Base-by-base conservation (phyloP, 1,140 invertebrate species). In the Zaprionus davidi region DNA sequence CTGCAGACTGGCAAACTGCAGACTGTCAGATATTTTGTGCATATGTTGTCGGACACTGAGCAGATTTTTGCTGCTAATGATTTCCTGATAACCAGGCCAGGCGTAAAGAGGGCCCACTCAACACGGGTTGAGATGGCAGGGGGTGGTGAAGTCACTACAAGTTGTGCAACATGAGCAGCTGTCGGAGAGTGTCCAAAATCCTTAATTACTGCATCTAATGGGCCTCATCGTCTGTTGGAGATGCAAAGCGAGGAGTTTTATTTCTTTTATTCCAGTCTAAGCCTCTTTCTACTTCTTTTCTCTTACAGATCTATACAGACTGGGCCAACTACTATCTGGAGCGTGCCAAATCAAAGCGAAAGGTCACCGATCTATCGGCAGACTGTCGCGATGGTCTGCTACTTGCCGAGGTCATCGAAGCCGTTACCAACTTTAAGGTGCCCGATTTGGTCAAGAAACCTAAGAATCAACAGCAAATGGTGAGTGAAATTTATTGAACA, bases 241-340 rank as follows among this genome's bases (percentile, higher is more conserved):
- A 81, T 68, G 59, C 64, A 70, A 36, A 53, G 26, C 34, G 38
- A 11, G 9, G 34, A 13, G 28, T 77, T 66, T 44, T 71, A 34
- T 58, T 24, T 22, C 56, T 78, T 64, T 17, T 66, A 44, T 49
- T 60, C 3, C 53, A 36, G 28, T 64, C 26, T 55, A 38, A 4
- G 3, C 31, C 24, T 46, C 41, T 56, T 59, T 62, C 44, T 7
- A 17, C 15, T 6, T 44, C n/a, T 66, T 73, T 95, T 20, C 53
- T 2, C 15, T 17, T 5, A 46, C 94, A 99, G 98, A 98, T 99
- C 85, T 99, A 99, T 93, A 98, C 98, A 26, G 98, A 99, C 93
- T 99, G 98, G 98, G 98, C 98, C 26, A 99, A 99, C 93, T 98
- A 99, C 91, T 99, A 99, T 93, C 93, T 99, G 94, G 98, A 99